Evolutionary conservation across 2,797 vertebrate genomes (phyloP), one percentile per base, ranked within the genome.

Genomic region (Ctenosaura bakeri): DNA sequence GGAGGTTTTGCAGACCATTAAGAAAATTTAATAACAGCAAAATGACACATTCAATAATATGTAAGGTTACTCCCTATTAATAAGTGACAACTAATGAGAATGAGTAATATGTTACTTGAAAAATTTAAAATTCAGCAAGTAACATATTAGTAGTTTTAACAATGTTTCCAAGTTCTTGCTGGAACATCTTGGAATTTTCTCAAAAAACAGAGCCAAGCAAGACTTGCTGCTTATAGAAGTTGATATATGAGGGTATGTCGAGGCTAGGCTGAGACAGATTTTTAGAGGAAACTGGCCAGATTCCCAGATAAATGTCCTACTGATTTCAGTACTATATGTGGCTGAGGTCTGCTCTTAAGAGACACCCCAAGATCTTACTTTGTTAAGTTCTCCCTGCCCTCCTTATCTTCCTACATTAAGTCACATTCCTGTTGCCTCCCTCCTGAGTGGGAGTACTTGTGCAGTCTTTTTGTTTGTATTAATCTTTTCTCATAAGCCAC

Each of bases 381-480:
- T 69, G 26, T 84, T 12, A 87, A 64, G 29, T 73, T 16, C 29
- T 42, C 29, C 69, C 50, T 83, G 35, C 50, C 59, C 80, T 90
- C 50, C 46, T 79, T 71, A 84, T 87, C 81, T 78, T 84, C 73
- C 62, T 77, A 22, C 35, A 18, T 90, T 84, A 69, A 83, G 52
- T 87, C 1, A 35, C 46, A 84, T 84, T 90, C 90, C 62, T 79
- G 52, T 71, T 71, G 79, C 79, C 83, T 89, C 76, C 76, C 83
- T 85, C 74, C 54, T 79, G 29, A 86, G 77, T 74, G 84, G 84
- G 77, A 90, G 84, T 59, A 42, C 74, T 88, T 78, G 35, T 90
- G 59, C 20, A 66, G 26, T 69, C 64, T 46, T 86, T 78, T 82
- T 77, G 78, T 87, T 87, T 71, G 81, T 56, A 83, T 87, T 77